These are phyloP conservation scores for Philypnodon macrostomus DNA, from an alignment of 2,797 vertebrate species.

Conservation along the genomic window DNA sequence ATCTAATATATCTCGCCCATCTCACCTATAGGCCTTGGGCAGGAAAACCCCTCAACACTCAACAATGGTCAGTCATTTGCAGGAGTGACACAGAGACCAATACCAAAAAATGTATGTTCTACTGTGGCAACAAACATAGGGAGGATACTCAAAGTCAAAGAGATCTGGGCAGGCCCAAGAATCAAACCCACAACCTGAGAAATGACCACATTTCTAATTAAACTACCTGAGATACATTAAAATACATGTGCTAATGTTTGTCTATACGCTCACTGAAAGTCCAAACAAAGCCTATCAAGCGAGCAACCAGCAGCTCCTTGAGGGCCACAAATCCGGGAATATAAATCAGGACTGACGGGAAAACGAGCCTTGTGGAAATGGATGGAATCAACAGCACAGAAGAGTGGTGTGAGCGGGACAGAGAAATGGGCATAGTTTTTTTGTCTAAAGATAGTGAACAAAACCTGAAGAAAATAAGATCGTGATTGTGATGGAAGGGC, in stretches of 20 bases:
- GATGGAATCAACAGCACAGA: conserved; percentile 49
- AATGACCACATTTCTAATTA: too few species aligned
- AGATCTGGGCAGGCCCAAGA: too few species aligned
- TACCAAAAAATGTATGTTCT: too few species aligned
- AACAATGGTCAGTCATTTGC: too few species aligned
- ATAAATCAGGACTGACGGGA: conserved; percentile 74
- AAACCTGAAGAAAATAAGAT: conserved; percentile 47
- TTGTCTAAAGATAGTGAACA: conserved; percentile 39
- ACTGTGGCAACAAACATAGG: too few species aligned
- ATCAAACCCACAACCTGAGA: too few species aligned
- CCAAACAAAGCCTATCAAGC: conserved; percentile 62
- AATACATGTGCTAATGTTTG: conserved; percentile 17
- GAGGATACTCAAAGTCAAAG: too few species aligned
- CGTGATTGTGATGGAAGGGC: conserved; percentile 40
- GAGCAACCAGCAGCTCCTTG: conserved; percentile 57
- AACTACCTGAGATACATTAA: conserved; percentile 13
- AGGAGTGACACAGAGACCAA: too few species aligned
- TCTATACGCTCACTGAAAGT: conserved; percentile 20
- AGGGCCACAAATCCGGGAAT: conserved; percentile 67
- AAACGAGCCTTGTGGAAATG: conserved; percentile 65
- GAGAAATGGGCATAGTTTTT: conserved; percentile 29
- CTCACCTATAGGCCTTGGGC: too few species aligned
- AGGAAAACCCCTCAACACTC: too few species aligned
- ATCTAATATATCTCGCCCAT: too few species aligned
- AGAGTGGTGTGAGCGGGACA: conserved; percentile 34